Evolutionary conservation across 2,888 invertebrate species (phyloP).

Genomic region (Panzeria rudis): DNA sequence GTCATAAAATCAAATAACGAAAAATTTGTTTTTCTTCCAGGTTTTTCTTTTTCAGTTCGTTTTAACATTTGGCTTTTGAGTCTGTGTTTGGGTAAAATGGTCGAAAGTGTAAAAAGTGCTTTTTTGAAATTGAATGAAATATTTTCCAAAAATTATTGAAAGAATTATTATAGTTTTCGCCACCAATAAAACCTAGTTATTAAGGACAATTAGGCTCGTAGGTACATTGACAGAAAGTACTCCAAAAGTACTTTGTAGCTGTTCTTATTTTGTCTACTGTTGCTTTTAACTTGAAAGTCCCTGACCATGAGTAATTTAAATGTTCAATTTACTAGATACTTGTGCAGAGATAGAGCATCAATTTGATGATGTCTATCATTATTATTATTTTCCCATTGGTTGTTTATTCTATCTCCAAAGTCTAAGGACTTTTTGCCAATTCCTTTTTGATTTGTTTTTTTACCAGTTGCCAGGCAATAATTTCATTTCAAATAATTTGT

Average conservation of each 20-base stretch:
- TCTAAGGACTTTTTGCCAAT: constrained; percentile 19
- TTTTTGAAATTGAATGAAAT: background rate
- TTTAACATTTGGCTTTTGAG: background rate
- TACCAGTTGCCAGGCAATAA: constrained; percentile 60
- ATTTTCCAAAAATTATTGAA: no score
- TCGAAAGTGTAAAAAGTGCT: background rate
- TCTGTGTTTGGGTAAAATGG: background rate
- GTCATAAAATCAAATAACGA: constrained; percentile 61
- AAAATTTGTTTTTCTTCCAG: constrained; percentile 9
- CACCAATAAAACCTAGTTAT: background rate
- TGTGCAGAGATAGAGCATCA: constrained; percentile 49
- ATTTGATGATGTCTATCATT: constrained; percentile 57
- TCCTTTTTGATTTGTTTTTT: background rate
- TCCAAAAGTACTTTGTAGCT: background rate
- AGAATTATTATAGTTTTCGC: background rate
- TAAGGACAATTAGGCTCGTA: background rate
- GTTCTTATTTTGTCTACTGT: background rate
- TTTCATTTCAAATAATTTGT: constrained; percentile 65
- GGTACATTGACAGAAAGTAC: background rate
- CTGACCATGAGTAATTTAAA: constrained; percentile 58
- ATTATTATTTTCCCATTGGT: constrained; percentile 37
- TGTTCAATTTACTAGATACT: constrained; percentile 63
- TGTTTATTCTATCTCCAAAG: background rate
- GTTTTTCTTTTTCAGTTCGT: background rate
- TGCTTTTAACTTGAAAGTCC: background rate